Percentiles rank a stretch among this genome's conserved stretches.
phyloP scores from a whole-genome alignment of 2,797 vertebrate species.

The Lutjanus argentimaculatus region DNA sequence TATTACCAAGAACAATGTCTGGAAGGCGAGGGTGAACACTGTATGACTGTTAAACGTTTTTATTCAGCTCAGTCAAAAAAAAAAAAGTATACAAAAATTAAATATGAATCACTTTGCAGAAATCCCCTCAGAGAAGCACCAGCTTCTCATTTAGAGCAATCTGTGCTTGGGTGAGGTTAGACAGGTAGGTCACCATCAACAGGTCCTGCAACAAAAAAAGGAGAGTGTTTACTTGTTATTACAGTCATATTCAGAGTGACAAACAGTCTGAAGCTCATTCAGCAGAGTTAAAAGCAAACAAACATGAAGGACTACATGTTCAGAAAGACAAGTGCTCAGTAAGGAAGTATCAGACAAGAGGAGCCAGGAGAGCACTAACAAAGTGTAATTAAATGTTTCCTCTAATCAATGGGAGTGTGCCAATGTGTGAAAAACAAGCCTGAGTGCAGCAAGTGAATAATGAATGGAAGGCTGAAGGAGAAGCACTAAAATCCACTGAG shows the following conservation, averaged over 20 bases:
- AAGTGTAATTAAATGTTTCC: slow-evolving; percentile 16
- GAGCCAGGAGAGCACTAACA: background rate
- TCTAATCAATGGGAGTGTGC: slow-evolving; percentile 11
- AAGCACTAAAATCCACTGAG: background rate
- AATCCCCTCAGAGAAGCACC: slow-evolving; percentile 84
- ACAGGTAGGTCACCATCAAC: slow-evolving; percentile 98
- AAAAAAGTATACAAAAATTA: slow-evolving; percentile 74
- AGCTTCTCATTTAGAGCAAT: slow-evolving; percentile 98
- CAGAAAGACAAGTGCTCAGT: background rate
- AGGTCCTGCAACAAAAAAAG: slow-evolving; percentile 88
- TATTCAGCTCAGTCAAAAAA: slow-evolving; percentile 74
- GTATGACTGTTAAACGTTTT: slow-evolving; percentile 72
- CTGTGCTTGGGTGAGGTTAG: slow-evolving; percentile 98
- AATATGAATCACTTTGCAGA: slow-evolving; percentile 67
- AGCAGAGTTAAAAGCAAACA: background rate
- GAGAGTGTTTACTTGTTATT: background rate
- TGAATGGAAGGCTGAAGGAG: background rate
- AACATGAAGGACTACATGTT: background rate
- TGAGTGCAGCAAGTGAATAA: background rate
- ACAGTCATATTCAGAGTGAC: background rate
- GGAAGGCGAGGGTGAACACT: background rate
- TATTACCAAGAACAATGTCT: background rate
- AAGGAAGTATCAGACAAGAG: background rate
- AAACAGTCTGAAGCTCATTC: background rate
- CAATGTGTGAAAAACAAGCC: background rate